Evolutionary conservation across 2,113 vertebrate species (phyloP).

Genomic region (Hyla sarda): DNA sequence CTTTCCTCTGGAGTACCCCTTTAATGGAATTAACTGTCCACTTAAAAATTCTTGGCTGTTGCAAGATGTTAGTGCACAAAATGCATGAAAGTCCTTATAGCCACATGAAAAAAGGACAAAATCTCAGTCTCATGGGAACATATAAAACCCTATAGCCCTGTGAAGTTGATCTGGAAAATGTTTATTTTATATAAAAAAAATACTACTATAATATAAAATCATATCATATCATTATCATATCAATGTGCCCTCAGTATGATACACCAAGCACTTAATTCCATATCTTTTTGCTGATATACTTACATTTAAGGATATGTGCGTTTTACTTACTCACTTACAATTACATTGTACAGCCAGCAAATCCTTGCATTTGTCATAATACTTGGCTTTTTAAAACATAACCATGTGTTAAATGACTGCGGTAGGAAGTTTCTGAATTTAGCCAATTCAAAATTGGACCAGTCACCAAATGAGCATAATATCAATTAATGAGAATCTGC

Average conservation of each 20-base stretch:
- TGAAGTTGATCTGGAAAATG: too few relatives aligned
- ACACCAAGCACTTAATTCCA: not conserved
- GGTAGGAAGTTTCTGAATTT: slow-evolving; percentile 28
- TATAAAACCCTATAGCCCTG: too few relatives aligned
- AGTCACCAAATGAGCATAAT: slow-evolving; percentile 18
- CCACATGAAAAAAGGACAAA: too few relatives aligned
- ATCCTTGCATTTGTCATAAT: slow-evolving; percentile 13
- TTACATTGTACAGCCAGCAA: slow-evolving; percentile 12
- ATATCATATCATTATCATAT: not conserved
- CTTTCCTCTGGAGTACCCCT: too few relatives aligned
- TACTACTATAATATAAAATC: too few relatives aligned
- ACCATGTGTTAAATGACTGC: slow-evolving; percentile 35
- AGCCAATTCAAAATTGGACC: slow-evolving; percentile 24
- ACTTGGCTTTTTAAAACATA: slow-evolving; percentile 1
- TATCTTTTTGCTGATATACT: not conserved
- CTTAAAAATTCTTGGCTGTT: too few relatives aligned
- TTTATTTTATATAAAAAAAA: too few relatives aligned
- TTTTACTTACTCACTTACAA: not conserved
- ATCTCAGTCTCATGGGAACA: too few relatives aligned
- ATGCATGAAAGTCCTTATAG: too few relatives aligned
- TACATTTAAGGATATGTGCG: not conserved
- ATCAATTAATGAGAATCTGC: not conserved
- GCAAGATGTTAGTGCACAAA: too few relatives aligned
- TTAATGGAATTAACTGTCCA: too few relatives aligned
- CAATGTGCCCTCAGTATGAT: not conserved